Percentiles rank a stretch among this genome's conserved stretches.
Conservation (phyloP, 2,888 invertebrate species). For the Eremobia ochroleuca region DNA sequence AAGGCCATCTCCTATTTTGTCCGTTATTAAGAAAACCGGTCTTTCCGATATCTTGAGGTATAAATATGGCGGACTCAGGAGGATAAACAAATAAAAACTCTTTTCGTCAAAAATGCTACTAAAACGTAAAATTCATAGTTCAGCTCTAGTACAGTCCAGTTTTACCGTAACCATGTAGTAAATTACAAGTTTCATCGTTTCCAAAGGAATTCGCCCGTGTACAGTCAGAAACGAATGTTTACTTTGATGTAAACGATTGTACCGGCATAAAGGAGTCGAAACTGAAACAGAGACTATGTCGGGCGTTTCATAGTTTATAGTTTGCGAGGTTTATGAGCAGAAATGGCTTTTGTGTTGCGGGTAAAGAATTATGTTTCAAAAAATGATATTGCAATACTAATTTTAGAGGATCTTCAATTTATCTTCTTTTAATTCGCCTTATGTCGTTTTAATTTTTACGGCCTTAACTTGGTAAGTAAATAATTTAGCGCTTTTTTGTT, state of each 20-base stretch:
- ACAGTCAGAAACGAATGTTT: constrained; percentile 63
- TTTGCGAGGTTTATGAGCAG: constrained; percentile 51
- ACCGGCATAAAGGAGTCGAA: constrained; percentile 20
- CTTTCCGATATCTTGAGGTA: too few relatives aligned
- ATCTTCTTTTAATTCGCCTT: not conserved
- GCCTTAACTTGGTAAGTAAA: not conserved
- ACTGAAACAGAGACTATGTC: constrained; percentile 25
- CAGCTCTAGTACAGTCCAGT: constrained; percentile 17
- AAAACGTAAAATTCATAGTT: constrained; percentile 25
- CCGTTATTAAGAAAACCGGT: too few relatives aligned
- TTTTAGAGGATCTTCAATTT: not conserved
- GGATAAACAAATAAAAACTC: too few relatives aligned
- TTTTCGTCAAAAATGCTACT: not conserved
- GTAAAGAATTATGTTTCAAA: not conserved
- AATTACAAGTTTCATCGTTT: constrained; percentile 74
- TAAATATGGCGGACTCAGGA: too few relatives aligned
- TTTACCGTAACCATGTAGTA: constrained; percentile 64
- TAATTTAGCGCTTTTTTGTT: not conserved
- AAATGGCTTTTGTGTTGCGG: not conserved
- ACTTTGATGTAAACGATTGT: constrained; percentile 48
- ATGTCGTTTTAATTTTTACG: not conserved
- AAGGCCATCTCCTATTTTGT: too few relatives aligned
- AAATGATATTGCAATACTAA: not conserved
- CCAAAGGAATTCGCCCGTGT: constrained; percentile 69
- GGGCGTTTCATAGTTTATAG: constrained; percentile 43